Conservation (phyloP, 2,797 vertebrate genomes). For the Gadopsis bispinosus region DNA sequence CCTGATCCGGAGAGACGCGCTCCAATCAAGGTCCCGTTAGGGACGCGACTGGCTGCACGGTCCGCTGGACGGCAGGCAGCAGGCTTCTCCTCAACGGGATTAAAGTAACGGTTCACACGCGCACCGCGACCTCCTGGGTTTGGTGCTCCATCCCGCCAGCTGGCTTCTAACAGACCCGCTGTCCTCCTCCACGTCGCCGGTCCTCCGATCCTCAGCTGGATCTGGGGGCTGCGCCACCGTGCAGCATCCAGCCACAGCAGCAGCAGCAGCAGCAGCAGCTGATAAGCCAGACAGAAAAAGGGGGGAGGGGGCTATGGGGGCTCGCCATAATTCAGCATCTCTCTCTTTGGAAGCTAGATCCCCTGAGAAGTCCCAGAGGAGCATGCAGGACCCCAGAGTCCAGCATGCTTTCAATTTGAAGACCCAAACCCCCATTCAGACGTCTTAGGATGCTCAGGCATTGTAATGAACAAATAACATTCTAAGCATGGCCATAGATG, state of each 20-base stretch:
- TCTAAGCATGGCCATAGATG: neutral
- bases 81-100: neutral
- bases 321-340: constrained; percentile 35
- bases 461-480: too few species aligned
- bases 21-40: constrained; percentile 35
- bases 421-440: constrained; percentile 12
- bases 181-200: constrained; percentile 40
- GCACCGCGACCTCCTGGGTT: neutral
- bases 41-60: constrained; percentile 40
- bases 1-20: constrained; percentile 55
- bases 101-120: constrained; percentile 14
- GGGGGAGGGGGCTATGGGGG: neutral
- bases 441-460: neutral
- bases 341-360: neutral
- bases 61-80: constrained; percentile 21
- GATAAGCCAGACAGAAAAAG: constrained; percentile 36
- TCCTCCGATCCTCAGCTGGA: constrained; percentile 59
- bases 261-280: constrained; percentile 53
- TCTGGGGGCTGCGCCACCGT: constrained; percentile 63
- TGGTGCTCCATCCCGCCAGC: constrained; percentile 11
- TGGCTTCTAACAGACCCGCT: constrained; percentile 20
- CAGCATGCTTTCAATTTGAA: neutral
- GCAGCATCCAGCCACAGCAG: constrained; percentile 63
- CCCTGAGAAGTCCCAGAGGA: constrained; percentile 11
- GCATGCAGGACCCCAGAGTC: neutral